phyloP scores from a whole-genome alignment of 1,140 invertebrate species.

The Zaprionus capensis region DNA sequence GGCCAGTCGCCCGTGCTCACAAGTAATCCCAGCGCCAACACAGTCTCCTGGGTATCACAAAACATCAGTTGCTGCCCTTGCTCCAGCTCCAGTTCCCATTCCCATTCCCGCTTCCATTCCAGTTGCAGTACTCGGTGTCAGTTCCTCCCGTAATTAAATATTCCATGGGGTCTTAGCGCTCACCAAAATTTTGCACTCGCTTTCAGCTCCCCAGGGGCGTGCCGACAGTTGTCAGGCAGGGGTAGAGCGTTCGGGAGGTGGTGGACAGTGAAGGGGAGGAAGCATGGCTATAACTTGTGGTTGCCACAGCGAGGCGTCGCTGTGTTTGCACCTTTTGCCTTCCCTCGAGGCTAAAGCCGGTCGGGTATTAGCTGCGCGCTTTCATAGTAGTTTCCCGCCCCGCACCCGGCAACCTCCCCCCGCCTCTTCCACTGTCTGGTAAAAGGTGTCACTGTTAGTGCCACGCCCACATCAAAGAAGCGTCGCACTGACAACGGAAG shows the following conservation, averaged over 20 bases:
- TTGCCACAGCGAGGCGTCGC: slow-evolving; percentile 29
- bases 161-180: slow-evolving; percentile 36
- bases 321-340: slow-evolving; percentile 31
- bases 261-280: background rate
- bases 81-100: background rate
- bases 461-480: slow-evolving; percentile 1
- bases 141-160: slow-evolving; percentile 45
- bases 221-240: background rate
- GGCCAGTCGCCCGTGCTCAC: slow-evolving; percentile 11
- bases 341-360: background rate
- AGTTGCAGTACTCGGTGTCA: background rate
- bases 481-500: background rate
- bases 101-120: background rate
- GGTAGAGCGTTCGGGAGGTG: background rate
- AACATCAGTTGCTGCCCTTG: slow-evolving; percentile 26
- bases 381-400: background rate
- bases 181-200: slow-evolving; percentile 28
- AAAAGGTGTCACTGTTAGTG: background rate
- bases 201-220: slow-evolving; percentile 7
- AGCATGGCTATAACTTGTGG: slow-evolving; percentile 22
- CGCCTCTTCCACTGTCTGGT: background rate
- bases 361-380: slow-evolving; percentile 2
- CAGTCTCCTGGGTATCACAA: slow-evolving; percentile 30
- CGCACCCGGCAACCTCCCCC: background rate
- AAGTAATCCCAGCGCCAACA: slow-evolving; percentile 23